Percentiles rank a stretch among this genome's conserved stretches.
These are phyloP conservation scores for Lethocerus indicus DNA, from an alignment of 1,140 invertebrate species.

Conservation along the genomic window DNA sequence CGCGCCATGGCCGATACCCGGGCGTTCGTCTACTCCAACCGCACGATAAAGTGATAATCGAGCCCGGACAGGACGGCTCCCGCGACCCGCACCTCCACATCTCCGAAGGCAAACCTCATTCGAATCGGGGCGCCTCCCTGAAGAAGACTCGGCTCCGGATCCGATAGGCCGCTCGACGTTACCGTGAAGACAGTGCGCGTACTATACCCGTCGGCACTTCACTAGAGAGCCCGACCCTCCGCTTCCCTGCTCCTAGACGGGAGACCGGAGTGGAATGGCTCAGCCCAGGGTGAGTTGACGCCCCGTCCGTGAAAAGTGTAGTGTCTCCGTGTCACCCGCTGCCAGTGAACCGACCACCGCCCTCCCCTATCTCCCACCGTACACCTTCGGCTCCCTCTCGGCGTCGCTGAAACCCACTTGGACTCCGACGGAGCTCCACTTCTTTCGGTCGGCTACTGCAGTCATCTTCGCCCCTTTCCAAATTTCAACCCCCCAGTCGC, in stretches of 20 bases:
- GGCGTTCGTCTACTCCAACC: neutral
- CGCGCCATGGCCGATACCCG: conserved; percentile 3
- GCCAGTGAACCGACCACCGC: neutral
- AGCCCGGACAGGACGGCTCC: neutral
- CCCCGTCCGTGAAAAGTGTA: neutral
- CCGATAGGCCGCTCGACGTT: too few species aligned
- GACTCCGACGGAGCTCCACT: too few species aligned
- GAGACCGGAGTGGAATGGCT: too few species aligned
- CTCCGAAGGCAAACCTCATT: neutral
- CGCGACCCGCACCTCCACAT: neutral
- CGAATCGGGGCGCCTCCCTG: neutral
- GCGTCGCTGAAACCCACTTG: neutral
- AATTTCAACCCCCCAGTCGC: too few species aligned
- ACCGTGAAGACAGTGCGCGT: too few species aligned
- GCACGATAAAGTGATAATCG: conserved; percentile 6
- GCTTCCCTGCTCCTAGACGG: too few species aligned
- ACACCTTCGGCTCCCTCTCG: neutral
- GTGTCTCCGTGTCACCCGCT: neutral
- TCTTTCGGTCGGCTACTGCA: too few species aligned
- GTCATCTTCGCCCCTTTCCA: neutral
- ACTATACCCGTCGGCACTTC: too few species aligned
- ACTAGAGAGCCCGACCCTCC: too few species aligned
- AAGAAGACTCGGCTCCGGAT: too few species aligned
- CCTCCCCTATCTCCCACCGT: too few species aligned
- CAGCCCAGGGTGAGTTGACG: conserved; percentile 8